These are phyloP conservation scores for Zootoca vivipara DNA, from an alignment of 2,113 vertebrate species.

Conservation along the genomic window DNA sequence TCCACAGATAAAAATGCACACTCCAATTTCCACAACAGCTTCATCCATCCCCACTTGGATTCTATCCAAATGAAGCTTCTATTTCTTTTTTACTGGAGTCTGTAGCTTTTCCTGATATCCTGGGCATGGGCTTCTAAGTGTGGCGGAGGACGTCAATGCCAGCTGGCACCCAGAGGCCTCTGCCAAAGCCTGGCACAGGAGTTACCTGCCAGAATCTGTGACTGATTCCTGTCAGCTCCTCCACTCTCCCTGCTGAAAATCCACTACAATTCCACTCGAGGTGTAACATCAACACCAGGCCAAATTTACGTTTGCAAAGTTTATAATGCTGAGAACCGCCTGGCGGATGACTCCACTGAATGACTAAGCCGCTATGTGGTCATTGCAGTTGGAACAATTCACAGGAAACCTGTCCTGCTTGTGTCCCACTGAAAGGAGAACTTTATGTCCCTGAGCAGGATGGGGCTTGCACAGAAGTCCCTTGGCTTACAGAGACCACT, in stretches of 20 bases:
- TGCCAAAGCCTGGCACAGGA: background rate
- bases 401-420: background rate
- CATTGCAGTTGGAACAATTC: background rate
- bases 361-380: background rate
- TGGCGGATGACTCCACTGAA: background rate
- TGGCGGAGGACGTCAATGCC: background rate
- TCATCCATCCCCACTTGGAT: background rate
- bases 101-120: background rate
- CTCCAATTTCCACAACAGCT: background rate
- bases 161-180: background rate
- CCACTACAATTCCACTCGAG: background rate
- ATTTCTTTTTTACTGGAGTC: background rate
- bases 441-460: background rate
- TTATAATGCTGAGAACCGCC: background rate
- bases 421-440: background rate
- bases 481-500: background rate
- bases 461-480: no score
- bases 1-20: background rate
- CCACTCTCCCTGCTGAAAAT: background rate
- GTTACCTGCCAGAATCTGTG: background rate
- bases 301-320: background rate
- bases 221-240: background rate
- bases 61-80: background rate
- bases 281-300: background rate
- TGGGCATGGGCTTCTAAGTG: background rate